phyloP scores from a whole-genome alignment of 2,113 vertebrate species.

The Microcebus murinus region DNA sequence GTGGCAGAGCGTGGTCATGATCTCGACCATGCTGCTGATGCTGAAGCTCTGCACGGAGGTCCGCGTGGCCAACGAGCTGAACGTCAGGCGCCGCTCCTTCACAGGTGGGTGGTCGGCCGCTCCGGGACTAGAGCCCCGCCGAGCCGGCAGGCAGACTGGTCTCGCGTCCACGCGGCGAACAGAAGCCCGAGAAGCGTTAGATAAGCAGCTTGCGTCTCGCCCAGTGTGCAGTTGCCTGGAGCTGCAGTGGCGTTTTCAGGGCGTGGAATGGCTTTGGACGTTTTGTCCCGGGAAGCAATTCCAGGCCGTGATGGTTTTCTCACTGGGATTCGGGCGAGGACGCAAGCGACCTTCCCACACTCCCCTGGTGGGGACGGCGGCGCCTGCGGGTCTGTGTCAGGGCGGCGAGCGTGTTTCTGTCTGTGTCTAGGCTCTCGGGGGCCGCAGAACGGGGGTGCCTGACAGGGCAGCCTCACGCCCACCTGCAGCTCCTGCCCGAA shows the following conservation, averaged over 20 bases:
- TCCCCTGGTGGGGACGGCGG: accelerated
- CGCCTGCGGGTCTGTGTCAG: neutral
- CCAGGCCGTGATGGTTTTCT: no score
- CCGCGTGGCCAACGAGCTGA: constrained; percentile 91
- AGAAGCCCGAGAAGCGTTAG: neutral
- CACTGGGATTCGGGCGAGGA: neutral
- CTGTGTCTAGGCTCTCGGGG: neutral
- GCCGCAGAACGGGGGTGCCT: neutral
- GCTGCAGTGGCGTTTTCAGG: accelerated
- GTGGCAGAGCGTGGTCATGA: constrained; percentile 98
- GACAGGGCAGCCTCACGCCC: neutral
- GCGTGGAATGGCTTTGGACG: neutral
- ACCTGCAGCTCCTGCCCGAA: neutral
- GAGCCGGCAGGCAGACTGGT: neutral
- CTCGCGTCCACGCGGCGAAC: accelerated
- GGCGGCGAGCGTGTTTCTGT: neutral
- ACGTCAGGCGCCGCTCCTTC: constrained; percentile 91
- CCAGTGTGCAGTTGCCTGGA: accelerated
- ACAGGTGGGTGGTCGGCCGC: constrained; percentile 88
- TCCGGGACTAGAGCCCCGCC: no score
- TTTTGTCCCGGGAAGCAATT: neutral
- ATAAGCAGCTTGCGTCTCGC: neutral
- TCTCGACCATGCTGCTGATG: constrained; percentile 96
- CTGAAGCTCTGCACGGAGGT: constrained; percentile 95
- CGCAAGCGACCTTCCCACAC: accelerated